Percentiles rank a stretch among this genome's conserved stretches.
These are phyloP conservation scores for Uropetala carovei DNA, from an alignment of 2,888 invertebrate species.

Conservation along the genomic window DNA sequence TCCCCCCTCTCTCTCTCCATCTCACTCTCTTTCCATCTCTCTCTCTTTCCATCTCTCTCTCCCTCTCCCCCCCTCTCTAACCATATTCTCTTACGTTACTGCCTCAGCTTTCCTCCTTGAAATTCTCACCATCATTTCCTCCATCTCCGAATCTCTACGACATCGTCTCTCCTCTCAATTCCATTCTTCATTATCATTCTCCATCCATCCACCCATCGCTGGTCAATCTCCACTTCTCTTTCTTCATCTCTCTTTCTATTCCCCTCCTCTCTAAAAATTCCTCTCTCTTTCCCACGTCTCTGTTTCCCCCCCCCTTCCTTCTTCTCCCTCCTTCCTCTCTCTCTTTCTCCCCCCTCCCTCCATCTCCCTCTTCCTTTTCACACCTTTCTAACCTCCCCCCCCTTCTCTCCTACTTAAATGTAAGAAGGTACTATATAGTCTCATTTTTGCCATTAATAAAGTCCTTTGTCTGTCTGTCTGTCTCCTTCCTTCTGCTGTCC, in stretches of 20 bases:
- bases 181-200: background rate
- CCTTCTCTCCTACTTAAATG: no score
- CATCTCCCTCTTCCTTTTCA: background rate
- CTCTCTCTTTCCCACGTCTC: no score
- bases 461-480: background rate
- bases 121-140: background rate
- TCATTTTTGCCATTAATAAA: no score
- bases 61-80: background rate
- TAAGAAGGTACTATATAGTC: no score
- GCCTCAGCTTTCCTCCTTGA: no score
- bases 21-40: background rate
- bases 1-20: background rate
- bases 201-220: background rate
- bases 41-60: background rate
- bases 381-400: no score
- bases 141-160: background rate
- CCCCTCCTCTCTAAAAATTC: no score
- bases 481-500: no score
- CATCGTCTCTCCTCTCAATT: background rate
- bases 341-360: background rate
- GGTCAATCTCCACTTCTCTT: background rate
- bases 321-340: background rate
- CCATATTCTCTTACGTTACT: background rate
- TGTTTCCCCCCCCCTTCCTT: background rate
- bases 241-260: background rate